Evolutionary conservation across 2,888 invertebrate genomes (phyloP).

Genomic region (Dinocampus coccinellae): DNA sequence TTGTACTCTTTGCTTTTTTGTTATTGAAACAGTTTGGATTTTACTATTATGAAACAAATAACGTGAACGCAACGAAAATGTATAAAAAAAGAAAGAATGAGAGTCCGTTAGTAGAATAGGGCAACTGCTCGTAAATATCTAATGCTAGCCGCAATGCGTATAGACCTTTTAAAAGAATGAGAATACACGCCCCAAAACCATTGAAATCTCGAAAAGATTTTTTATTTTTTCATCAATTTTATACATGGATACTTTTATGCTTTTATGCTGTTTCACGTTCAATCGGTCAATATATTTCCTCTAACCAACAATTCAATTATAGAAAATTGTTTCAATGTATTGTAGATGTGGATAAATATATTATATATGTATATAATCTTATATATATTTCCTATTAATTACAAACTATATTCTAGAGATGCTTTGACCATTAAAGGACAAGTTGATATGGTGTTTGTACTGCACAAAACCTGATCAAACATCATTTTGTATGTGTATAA

Average conservation of each 20-base stretch:
- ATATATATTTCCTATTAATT: not conserved
- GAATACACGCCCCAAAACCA: slow-evolving; percentile 4
- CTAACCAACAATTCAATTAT: not conserved
- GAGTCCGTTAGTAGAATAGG: not conserved
- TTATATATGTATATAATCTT: not conserved
- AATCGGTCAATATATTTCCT: not conserved
- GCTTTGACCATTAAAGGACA: slow-evolving; percentile 5
- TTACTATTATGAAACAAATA: not conserved
- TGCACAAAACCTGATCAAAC: slow-evolving; percentile 5
- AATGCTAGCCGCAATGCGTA: slow-evolving; percentile 16
- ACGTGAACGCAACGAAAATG: not conserved
- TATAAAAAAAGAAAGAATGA: not conserved
- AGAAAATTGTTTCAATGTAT: slow-evolving; percentile 22
- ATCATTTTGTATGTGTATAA: not conserved
- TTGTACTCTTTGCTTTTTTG: too few species aligned
- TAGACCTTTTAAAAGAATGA: not conserved
- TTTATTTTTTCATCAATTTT: not conserved
- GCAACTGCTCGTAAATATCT: slow-evolving; percentile 19
- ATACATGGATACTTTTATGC: not conserved
- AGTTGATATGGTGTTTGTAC: not conserved
- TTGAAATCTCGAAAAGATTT: slow-evolving; percentile 14
- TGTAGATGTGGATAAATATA: not conserved
- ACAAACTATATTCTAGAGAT: not conserved
- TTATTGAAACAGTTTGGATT: not conserved
- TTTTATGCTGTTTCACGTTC: not conserved